phyloP scores from a whole-genome alignment of 2,797 vertebrate genomes.

The Propithecus perrieri region DNA sequence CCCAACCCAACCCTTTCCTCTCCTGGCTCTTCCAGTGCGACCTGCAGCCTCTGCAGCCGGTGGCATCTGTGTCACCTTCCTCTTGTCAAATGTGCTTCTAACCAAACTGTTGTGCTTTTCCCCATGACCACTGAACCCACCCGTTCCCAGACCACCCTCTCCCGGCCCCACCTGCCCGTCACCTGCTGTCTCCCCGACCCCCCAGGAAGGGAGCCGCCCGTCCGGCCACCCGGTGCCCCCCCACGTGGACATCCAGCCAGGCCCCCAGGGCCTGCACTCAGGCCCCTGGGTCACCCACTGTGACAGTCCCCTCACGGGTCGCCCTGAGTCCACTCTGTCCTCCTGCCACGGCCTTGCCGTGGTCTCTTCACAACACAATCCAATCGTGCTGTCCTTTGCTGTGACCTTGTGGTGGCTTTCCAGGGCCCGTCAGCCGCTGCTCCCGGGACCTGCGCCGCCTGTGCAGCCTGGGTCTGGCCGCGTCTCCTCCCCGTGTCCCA shows the following conservation, averaged over 20 bases:
- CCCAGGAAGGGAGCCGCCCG: too few species aligned
- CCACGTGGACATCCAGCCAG: accelerated
- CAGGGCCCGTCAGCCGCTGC: too few species aligned
- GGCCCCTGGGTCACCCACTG: accelerated
- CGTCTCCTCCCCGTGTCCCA: accelerated
- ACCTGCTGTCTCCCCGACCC: background rate
- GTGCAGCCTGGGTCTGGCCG: accelerated
- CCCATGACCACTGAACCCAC: accelerated
- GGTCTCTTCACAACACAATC: background rate
- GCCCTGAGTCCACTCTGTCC: background rate
- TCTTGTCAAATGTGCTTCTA: background rate
- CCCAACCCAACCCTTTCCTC: too few species aligned
- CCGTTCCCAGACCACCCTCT: too few species aligned
- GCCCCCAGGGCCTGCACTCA: accelerated
- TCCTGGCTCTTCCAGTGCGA: background rate
- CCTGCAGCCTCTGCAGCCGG: background rate
- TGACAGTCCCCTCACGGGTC: accelerated
- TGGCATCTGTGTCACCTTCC: accelerated
- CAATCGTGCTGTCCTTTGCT: accelerated
- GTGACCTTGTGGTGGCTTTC: accelerated
- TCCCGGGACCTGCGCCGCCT: background rate
- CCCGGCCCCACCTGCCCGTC: too few species aligned
- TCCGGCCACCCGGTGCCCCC: background rate
- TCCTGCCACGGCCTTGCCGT: accelerated
- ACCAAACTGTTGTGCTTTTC: background rate